Evolutionary conservation across 2,113 vertebrate species (phyloP), one percentile per base, ranked within the genome.

Genomic region (Poeciliopsis retropinna): DNA sequence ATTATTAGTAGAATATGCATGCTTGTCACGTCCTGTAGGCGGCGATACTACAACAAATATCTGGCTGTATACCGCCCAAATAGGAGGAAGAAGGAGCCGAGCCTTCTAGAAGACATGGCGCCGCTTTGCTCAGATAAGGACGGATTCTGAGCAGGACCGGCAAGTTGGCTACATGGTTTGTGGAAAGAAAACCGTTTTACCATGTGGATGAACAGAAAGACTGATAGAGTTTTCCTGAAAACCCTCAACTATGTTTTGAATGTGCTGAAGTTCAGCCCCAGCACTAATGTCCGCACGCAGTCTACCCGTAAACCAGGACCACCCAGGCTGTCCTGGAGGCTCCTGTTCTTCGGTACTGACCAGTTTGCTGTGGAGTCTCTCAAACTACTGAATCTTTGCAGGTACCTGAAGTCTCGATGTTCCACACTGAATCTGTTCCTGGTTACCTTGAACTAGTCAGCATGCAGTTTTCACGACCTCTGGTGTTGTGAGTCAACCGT

Each of bases 331-430:
- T 96, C 96, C 0, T 97, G 96, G 96, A 92, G 95, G 10, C 88
- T 98, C 7, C 75, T 98, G 14, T 98, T 98, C 84, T 97, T 98
- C 34, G 97, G 97, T 32, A 96, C 96, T 0, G 97, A 98, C 80
- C 85, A 86, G 0, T 99, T 99, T 80, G 95, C 97, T 1, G 82
- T 94, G 17, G 95, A 96, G 30, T 83, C 95, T 9, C 90, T 98
- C 0, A 93, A 94, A 37, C 87, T 87, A 3, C 94, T 98, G 60
- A 72, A 94, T 63, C 84, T 87, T 13, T 94, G 92, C 90, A 95
- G 96, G 97, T 98, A 32, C 6, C 9, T 9, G n/a, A 44, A 68
- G 8, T 4, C 29, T 3, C 27, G 17, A 17, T 31, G 28, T 31
- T 62, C 15, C 17, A 31, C n/a, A 61, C 44, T 17, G 27, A 61